Percentiles rank a stretch among this genome's conserved stretches.
Evolutionary conservation across 53 echinoderm and acorn worm genomes (phyloP).

Genomic region (Mesocentrotus franciscanus): DNA sequence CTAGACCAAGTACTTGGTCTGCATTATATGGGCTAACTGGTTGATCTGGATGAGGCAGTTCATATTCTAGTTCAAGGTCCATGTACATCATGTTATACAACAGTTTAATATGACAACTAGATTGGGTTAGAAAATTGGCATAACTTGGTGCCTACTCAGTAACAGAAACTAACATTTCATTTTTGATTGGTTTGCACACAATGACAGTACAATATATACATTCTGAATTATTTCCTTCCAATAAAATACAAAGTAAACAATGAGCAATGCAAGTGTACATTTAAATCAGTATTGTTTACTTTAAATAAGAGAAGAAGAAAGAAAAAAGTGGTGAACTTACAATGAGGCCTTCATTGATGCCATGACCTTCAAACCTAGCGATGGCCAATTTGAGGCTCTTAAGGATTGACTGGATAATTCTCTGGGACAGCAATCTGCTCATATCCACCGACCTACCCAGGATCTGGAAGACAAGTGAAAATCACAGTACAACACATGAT

Average conservation of each 20-base stretch:
- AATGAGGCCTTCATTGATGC: conserved; percentile 85
- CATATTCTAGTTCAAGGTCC: conserved; percentile 71
- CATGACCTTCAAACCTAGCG: conserved; percentile 93
- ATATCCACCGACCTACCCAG: conserved; percentile 95
- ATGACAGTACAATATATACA: not conserved
- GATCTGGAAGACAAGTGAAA: conserved; percentile 65
- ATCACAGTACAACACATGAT: not conserved
- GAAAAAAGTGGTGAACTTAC: conserved; percentile 67
- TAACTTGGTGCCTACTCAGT: too few species aligned
- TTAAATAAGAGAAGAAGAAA: not conserved
- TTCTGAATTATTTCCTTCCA: not conserved
- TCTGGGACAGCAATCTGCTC: conserved; percentile 93
- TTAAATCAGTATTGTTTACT: not conserved
- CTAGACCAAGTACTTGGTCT: not conserved
- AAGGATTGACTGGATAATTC: conserved; percentile 90
- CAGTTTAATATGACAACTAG: too few species aligned
- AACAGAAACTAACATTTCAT: not conserved
- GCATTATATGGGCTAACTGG: conserved; percentile 83
- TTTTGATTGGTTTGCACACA: not conserved
- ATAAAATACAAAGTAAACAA: not conserved
- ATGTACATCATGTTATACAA: too few species aligned
- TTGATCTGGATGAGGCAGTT: conserved; percentile 86
- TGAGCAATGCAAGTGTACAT: not conserved
- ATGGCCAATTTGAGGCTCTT: conserved; percentile 91
- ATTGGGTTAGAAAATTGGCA: too few species aligned